phyloP scores from a whole-genome alignment of 2,113 vertebrate species.

The Nipponia nippon region DNA sequence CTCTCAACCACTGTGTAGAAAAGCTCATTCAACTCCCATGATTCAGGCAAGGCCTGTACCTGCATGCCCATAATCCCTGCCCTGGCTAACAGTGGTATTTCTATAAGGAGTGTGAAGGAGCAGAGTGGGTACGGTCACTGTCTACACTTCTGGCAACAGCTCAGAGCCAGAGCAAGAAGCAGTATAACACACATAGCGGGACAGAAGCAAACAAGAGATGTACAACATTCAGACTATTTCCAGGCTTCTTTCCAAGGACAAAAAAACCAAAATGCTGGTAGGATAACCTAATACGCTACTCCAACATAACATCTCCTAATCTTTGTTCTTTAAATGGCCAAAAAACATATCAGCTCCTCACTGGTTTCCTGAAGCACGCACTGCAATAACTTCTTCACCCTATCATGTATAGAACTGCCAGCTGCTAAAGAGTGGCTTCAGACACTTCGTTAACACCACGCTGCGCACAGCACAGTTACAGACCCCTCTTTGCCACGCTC shows the following conservation, averaged over 20 bases:
- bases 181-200: background rate
- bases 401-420: background rate
- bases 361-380: background rate
- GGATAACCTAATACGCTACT: background rate
- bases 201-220: background rate
- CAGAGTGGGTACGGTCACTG: background rate
- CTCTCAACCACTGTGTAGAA: conserved; percentile 17
- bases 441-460: accelerated
- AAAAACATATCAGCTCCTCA: background rate
- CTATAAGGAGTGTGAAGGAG: background rate
- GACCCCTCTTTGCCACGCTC: background rate
- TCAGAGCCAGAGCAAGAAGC: background rate
- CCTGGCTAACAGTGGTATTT: background rate
- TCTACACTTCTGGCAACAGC: background rate
- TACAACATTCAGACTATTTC: background rate
- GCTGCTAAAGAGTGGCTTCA: background rate
- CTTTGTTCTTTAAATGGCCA: background rate
- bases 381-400: background rate
- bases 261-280: background rate
- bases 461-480: background rate
- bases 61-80: conserved; percentile 54
- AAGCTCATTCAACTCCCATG: conserved; percentile 48
- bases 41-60: conserved; percentile 59
- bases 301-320: background rate
- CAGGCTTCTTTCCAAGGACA: background rate